Evolutionary conservation across 2,113 vertebrate genomes (phyloP).

Genomic region (Pseudois nayaur): DNA sequence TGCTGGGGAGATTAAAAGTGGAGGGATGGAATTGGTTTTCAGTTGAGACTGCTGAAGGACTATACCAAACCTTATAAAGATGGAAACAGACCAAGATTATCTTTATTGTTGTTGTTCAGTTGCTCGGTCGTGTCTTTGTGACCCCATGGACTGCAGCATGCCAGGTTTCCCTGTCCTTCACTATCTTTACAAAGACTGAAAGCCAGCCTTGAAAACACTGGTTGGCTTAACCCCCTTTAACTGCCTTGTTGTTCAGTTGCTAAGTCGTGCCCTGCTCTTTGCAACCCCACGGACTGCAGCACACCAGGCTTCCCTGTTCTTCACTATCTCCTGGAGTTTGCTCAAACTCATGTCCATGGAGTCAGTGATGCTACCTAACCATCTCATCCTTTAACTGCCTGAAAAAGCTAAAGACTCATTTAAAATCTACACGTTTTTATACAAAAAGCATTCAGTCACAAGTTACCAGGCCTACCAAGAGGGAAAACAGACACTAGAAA

Average conservation of each 20-base stretch:
- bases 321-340: not conserved
- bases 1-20: not conserved
- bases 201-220: not conserved
- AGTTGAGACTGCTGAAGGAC: not conserved
- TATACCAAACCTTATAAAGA: not conserved
- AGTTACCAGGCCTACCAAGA: not conserved
- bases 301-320: not conserved
- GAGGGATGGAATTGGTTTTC: not conserved
- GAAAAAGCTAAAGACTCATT: not conserved
- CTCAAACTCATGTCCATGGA: not conserved
- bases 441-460: not conserved
- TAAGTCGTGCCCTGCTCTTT: not conserved
- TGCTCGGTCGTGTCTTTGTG: not conserved
- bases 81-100: not conserved
- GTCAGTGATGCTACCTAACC: not conserved
- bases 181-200: not conserved
- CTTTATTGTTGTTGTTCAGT: not conserved
- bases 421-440: not conserved
- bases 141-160: not conserved
- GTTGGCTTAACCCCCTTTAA: not conserved
- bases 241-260: not conserved
- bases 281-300: not conserved
- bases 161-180: not conserved
- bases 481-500: not conserved
- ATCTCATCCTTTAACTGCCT: not conserved